Base-by-base conservation (phyloP, 2,113 vertebrate genomes). In the Shinisaurus crocodilurus region DNA sequence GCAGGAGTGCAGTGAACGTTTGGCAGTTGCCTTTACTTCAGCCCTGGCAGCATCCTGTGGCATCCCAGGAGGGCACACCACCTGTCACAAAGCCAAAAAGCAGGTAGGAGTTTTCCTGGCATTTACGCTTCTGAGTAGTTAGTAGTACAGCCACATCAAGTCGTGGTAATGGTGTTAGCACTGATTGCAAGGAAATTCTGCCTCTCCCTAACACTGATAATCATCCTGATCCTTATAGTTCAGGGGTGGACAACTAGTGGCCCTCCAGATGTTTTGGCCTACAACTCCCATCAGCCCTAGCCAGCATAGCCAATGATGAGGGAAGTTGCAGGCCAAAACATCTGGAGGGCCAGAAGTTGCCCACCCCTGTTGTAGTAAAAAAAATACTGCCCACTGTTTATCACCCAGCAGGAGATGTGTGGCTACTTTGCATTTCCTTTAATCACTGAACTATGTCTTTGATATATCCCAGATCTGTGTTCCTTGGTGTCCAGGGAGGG, bases 1-100 rank as follows among this genome's bases (percentile, higher is more conserved):
- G 27, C 69, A 6, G 70, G 94, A 95, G 7, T 94, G 95, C 76
- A 93, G 70, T 34, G 91, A 88, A 25, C 1, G 6, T 45, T 20
- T 96, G 43, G 90, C 89, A 82, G 95, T 94, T 7, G 88, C 95
- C 82, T 90, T 96, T 92, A 92, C 15, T 3, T 94, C 88, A 69
- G 96, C 97, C 0, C 7, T 98, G 89, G 97, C 97, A 23, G 96
- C 96, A 90, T 83, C 95, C 18, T 97, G 97, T 88, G 96, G 91
- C 69, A 92, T 96, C 3, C 96, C 96, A 0, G 84, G 96, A 90
- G 95, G 97, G 85, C 92, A 96, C 74, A 96, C 82, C 0, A 29
- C 81, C 85, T 96, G 96, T 89, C 50, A 88, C 91, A 92, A 96
- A 18, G 95, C 96, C 95, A 98, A 98, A 89, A 94, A 96, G 82